Base-by-base conservation (phyloP, 2,888 invertebrate genomes). In the Zygaena filipendulae region DNA sequence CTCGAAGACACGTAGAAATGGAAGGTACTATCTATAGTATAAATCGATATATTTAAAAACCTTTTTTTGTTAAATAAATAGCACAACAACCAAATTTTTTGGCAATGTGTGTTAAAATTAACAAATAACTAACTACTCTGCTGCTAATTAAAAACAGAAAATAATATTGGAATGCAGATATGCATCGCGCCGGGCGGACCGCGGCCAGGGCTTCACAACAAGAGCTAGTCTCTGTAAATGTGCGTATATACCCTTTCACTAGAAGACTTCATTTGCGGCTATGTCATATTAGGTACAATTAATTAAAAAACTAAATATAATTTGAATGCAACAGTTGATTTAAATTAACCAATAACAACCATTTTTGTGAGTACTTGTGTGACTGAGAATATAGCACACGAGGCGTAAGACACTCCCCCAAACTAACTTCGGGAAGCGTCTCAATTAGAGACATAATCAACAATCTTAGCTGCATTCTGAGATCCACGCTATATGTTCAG, bases 101-200 rank as follows among this genome's bases (percentile, higher is more conserved):
- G 77, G 77, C 64, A 75, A 74, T 75, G 66, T 67, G 70, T 58
- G 61, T 66, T 60, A 66, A 68, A 70, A 61, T 60, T 66, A 72
- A 59, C 44, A 70, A 16, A 60, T 69, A 70, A 70, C 61, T n/a
- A 64, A 68, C 66, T 71, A 70, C 57, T 54, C 66, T 51, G 64
- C 59, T 59, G 71, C 70, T 74, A 66, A 70, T 71, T 69, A 71
- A 75, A n/a, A 68, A 69, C 59, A 69, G 54, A 66, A 69, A 74
- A 70, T n/a, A n/a, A n/a, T n/a, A n/a, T 49, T 80, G 81, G 80
- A 81, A 81, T 81, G 81, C 81, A 77, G 69, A 61, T 74, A 77
- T 79, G 79, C 79, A 79, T 79, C 72, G 67, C 69, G 66, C 71
- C n/a, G n/a, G n/a, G n/a, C n/a, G n/a, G n/a, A n/a, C n/a, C n/a